phyloP scores from a whole-genome alignment of 2,113 vertebrate species.

The Hippocampus barbouri region DNA sequence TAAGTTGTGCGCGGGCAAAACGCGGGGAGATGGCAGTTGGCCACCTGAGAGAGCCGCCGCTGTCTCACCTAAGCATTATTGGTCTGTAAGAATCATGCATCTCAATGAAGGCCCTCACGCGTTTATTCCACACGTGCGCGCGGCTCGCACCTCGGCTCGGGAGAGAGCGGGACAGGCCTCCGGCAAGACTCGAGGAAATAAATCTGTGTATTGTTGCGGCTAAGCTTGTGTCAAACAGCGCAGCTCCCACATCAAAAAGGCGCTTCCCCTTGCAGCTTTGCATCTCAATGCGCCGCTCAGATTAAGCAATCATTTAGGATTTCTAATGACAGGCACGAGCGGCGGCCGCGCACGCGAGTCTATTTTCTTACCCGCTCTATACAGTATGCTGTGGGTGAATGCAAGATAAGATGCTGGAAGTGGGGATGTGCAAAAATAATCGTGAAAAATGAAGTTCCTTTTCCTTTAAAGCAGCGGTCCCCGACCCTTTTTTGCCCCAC shows the following conservation, averaged over 20 bases:
- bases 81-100: conserved; percentile 18
- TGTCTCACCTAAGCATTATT: conserved; percentile 28
- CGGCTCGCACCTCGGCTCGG: conserved; percentile 11
- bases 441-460: neutral
- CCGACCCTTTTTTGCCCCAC: no score
- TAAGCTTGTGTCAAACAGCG: conserved; percentile 69
- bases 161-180: conserved; percentile 26
- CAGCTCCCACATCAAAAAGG: conserved; percentile 38
- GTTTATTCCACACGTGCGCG: conserved; percentile 19
- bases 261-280: conserved; percentile 51
- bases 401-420: neutral
- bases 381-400: neutral
- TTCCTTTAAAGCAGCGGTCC: no score
- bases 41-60: conserved; percentile 26
- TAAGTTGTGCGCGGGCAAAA: conserved; percentile 45
- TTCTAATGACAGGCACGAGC: conserved; percentile 46
- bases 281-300: conserved; percentile 53
- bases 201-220: conserved; percentile 61
- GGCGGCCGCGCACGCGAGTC: neutral
- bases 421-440: neutral
- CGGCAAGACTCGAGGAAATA: conserved; percentile 43
- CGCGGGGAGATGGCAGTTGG: conserved; percentile 30
- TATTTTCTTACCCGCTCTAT: neutral
- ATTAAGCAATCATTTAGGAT: conserved; percentile 59
- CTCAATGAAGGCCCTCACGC: conserved; percentile 20